Conservation (phyloP, 2,888 invertebrate species). For the Drosophila testacea region DNA sequence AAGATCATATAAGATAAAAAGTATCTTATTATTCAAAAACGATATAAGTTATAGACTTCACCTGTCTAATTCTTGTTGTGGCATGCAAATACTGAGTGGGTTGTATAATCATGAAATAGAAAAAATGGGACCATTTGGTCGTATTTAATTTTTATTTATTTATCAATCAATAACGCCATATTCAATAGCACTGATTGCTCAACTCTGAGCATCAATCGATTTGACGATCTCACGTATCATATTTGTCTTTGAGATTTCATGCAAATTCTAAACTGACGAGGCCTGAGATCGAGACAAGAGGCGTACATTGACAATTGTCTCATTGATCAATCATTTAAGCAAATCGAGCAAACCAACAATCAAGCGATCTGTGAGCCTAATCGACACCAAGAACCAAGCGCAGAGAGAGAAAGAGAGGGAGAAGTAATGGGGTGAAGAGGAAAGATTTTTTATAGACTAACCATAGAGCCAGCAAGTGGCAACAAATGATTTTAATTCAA, state of each 20-base stretch:
- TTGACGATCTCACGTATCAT: conserved; percentile 9
- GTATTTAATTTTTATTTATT: conserved; percentile 39
- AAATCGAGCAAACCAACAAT: conserved; percentile 65
- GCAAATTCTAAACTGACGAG: conserved; percentile 69
- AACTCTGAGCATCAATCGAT: conserved; percentile 30
- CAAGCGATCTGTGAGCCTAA: conserved; percentile 80
- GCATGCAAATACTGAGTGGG: not conserved
- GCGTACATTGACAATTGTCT: conserved; percentile 69
- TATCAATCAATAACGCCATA: conserved; percentile 65
- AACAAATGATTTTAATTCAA: conserved; percentile 84
- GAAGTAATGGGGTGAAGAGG: not conserved
- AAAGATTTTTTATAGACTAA: conserved; percentile 15
- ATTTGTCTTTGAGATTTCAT: conserved; percentile 58
- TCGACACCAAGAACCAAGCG: conserved; percentile 62
- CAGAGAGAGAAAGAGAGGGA: not conserved
- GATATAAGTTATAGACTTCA: not conserved
- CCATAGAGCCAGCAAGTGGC: conserved; percentile 63
- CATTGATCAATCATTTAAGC: conserved; percentile 83
- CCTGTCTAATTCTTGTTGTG: not conserved
- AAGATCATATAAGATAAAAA: no score
- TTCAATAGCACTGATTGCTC: conserved; percentile 65
- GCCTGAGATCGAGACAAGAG: conserved; percentile 21
- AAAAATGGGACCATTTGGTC: conserved; percentile 40
- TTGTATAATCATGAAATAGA: conserved; percentile 56
- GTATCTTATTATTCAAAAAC: no score